Evolutionary conservation across 2,797 vertebrate genomes (phyloP).

Genomic region (Anableps anableps): DNA sequence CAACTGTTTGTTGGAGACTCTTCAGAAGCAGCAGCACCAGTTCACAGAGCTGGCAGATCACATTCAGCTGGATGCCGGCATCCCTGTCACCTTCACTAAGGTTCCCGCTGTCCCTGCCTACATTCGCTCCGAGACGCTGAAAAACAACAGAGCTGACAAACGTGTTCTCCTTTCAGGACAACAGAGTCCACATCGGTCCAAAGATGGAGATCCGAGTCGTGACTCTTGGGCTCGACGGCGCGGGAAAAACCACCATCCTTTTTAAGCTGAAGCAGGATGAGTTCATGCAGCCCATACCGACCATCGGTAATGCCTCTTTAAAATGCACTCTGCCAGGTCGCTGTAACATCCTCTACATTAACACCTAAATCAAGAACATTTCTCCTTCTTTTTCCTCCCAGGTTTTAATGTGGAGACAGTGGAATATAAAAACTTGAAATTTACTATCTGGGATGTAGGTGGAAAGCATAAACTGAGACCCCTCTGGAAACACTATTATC

Average conservation of each 20-base stretch:
- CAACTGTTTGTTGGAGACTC: constrained; percentile 91
- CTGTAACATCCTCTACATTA: fast-evolving
- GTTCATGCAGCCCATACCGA: constrained; percentile 99
- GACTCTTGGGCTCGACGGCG: constrained; percentile 94
- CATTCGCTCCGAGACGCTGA: background rate
- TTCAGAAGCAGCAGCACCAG: constrained; percentile 99
- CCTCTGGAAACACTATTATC: constrained; percentile 99
- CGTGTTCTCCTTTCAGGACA: constrained; percentile 83
- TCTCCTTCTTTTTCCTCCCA: constrained; percentile 58
- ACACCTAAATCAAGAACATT: background rate
- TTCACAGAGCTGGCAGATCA: constrained; percentile 98
- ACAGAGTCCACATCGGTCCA: constrained; percentile 97
- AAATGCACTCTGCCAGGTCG: background rate
- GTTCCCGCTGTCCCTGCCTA: constrained; percentile 65
- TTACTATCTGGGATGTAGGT: constrained; percentile 99
- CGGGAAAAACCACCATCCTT: constrained; percentile 98
- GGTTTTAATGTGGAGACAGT: constrained; percentile 99
- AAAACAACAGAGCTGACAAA: background rate
- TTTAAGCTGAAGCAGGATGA: constrained; percentile 99
- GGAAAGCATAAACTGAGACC: constrained; percentile 98
- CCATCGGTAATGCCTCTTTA: constrained; percentile 85
- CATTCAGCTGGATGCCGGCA: constrained; percentile 94
- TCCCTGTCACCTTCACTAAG: constrained; percentile 99
- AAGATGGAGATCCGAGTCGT: constrained; percentile 99
- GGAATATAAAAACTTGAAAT: constrained; percentile 99